These are phyloP conservation scores for Bucco capensis DNA, from an alignment of 2,113 vertebrate genomes.

Conservation along the genomic window DNA sequence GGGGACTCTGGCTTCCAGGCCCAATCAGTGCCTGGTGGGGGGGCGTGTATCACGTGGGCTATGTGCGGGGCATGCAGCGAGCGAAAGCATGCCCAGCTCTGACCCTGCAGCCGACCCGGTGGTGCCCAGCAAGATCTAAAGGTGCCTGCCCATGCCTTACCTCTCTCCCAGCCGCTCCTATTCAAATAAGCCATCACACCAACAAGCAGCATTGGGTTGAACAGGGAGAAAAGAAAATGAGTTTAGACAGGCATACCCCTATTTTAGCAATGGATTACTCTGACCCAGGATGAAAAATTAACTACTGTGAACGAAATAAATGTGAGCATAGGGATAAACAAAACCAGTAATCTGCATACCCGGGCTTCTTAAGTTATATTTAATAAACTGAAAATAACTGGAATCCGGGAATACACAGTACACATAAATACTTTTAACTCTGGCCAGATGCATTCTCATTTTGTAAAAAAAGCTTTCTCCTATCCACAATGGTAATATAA, in stretches of 20 bases:
- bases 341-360: neutral
- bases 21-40: no score
- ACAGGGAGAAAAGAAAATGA: neutral
- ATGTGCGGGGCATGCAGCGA: no score
- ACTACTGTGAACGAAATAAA: neutral
- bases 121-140: no score
- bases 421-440: neutral
- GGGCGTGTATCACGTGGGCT: no score
- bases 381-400: neutral
- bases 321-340: neutral
- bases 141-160: no score
- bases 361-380: neutral
- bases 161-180: no score
- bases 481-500: fast-evolving
- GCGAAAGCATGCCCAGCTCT: no score
- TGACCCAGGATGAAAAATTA: neutral
- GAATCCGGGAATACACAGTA: neutral
- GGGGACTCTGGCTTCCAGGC: no score
- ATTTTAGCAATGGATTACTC: neutral
- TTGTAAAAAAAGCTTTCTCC: neutral
- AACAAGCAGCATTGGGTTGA: no score
- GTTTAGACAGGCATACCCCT: neutral
- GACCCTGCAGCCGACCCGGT: no score
- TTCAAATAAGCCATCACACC: no score
- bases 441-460: neutral